These are phyloP conservation scores for Zaprionus bogoriensis DNA, from an alignment of 2,888 invertebrate genomes.

Conservation along the genomic window DNA sequence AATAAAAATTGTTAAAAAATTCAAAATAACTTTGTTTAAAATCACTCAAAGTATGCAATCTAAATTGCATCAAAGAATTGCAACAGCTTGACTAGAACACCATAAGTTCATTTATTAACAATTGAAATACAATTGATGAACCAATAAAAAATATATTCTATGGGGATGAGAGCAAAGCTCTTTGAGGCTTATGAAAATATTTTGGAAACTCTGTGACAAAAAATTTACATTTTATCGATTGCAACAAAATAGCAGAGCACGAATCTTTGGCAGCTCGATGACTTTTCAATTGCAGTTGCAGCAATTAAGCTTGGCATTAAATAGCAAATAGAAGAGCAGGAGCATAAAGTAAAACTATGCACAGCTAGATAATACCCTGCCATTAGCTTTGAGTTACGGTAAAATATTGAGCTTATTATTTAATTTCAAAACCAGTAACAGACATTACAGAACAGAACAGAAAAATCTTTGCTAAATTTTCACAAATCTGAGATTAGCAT, in stretches of 20 bases:
- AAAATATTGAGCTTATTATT: too few relatives aligned
- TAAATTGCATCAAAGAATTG: neutral
- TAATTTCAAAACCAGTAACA: too few relatives aligned
- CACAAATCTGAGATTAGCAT: neutral
- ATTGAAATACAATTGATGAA: neutral
- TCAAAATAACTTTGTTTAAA: too few relatives aligned
- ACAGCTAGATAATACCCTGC: neutral
- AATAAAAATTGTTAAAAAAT: neutral
- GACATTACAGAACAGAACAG: neutral
- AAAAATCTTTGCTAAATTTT: neutral
- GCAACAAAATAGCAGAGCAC: neutral
- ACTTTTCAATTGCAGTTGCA: conserved; percentile 4
- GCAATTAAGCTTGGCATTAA: neutral
- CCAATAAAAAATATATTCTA: neutral
- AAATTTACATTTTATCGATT: neutral
- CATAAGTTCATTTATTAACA: neutral
- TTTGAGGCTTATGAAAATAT: neutral
- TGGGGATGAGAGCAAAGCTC: neutral
- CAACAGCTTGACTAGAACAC: neutral
- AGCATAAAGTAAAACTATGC: neutral
- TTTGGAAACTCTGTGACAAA: neutral
- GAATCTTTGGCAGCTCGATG: neutral
- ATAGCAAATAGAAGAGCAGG: neutral
- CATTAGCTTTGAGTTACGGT: too few relatives aligned
- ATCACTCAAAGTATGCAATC: neutral